These are phyloP conservation scores for Dryocosmus kuriphilus DNA, from an alignment of 2,888 invertebrate genomes.

Conservation along the genomic window DNA sequence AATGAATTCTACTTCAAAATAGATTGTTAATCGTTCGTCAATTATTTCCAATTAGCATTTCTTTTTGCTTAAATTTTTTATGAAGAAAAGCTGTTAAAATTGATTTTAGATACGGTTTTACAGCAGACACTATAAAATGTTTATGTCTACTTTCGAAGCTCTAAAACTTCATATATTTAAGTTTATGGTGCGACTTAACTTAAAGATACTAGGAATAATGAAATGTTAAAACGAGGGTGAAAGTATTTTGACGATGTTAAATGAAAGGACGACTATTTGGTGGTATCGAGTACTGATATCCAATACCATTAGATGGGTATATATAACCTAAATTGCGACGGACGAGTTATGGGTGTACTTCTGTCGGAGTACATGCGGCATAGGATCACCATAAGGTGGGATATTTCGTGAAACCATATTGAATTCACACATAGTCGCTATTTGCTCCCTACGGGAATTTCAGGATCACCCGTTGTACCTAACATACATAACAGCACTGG, in stretches of 20 bases:
- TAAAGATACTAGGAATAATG: constrained; percentile 10
- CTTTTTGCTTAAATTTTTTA: too few relatives aligned
- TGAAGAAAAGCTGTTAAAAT: not conserved
- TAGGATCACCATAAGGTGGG: constrained; percentile 77
- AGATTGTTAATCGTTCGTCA: too few relatives aligned
- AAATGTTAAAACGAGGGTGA: constrained; percentile 17
- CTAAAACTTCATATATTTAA: not conserved
- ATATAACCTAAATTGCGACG: constrained; percentile 64
- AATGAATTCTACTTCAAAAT: too few relatives aligned
- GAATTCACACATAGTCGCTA: constrained; percentile 60
- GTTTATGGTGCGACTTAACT: constrained; percentile 17
- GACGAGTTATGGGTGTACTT: constrained; percentile 72
- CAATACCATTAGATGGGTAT: constrained; percentile 69
- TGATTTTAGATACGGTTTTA: not conserved
- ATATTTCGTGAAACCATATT: constrained; percentile 71
- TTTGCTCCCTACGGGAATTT: constrained; percentile 67
- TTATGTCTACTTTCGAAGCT: constrained; percentile 6
- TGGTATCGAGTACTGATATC: constrained; percentile 63
- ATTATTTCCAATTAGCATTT: too few relatives aligned
- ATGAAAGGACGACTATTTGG: constrained; percentile 40
- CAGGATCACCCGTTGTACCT: constrained; percentile 72
- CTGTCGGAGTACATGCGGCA: constrained; percentile 67
- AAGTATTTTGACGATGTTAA: constrained; percentile 36
- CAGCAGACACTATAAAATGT: not conserved
- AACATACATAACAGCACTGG: constrained; percentile 52